These are phyloP conservation scores for Colostygia pectinataria DNA, from an alignment of 2,888 invertebrate species.

Conservation along the genomic window DNA sequence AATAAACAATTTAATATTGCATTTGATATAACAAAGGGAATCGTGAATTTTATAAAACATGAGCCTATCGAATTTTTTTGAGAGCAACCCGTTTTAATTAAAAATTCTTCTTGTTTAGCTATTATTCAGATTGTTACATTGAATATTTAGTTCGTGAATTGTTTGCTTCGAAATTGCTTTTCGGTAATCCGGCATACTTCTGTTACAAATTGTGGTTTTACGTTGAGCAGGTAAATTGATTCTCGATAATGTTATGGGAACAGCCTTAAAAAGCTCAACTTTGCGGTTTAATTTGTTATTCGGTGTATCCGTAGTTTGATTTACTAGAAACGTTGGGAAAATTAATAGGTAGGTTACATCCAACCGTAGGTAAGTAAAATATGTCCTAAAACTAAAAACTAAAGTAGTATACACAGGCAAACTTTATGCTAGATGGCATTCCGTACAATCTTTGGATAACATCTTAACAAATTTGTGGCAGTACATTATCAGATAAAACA, in stretches of 20 bases:
- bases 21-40: slow-evolving; percentile 14
- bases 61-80: slow-evolving; percentile 19
- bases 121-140: slow-evolving; percentile 20
- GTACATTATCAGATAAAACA: too few species aligned
- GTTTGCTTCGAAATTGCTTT: slow-evolving; percentile 12
- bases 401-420: too few species aligned
- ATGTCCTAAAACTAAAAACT: too few species aligned
- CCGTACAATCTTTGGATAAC: too few species aligned
- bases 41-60: slow-evolving; percentile 20
- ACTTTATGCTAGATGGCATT: too few species aligned
- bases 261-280: neutral
- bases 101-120: slow-evolving; percentile 22
- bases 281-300: neutral
- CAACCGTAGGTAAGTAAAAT: too few species aligned
- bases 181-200: slow-evolving; percentile 3
- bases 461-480: too few species aligned
- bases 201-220: slow-evolving; percentile 12
- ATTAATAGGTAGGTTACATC: too few species aligned
- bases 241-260: slow-evolving; percentile 4
- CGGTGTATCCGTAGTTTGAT: neutral
- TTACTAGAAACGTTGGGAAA: too few species aligned
- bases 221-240: slow-evolving; percentile 3
- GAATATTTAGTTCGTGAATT: slow-evolving; percentile 11
- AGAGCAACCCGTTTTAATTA: slow-evolving; percentile 19
- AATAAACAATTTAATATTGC: slow-evolving; percentile 10